phyloP scores from a whole-genome alignment of 2,888 invertebrate genomes.

The Cylloceria caligata region DNA sequence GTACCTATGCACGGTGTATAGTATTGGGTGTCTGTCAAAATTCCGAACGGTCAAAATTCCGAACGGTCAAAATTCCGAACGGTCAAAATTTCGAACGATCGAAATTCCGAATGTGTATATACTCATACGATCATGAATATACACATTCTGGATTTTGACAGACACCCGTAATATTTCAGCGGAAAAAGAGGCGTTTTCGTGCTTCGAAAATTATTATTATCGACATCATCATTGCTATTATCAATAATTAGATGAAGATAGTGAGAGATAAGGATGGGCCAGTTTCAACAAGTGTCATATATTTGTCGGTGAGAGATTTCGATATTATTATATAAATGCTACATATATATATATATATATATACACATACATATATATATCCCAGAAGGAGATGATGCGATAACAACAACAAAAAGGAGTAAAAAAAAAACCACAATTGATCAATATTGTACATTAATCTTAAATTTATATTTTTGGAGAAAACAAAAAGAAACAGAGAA shows the following conservation, averaged over 20 bases:
- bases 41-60: no score
- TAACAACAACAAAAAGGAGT: constrained; percentile 34
- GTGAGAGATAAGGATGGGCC: constrained; percentile 24
- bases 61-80: no score
- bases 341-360: constrained; percentile 17
- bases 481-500: constrained; percentile 69
- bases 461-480: constrained; percentile 83
- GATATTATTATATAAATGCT: constrained; percentile 41
- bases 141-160: no score
- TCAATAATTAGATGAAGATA: constrained; percentile 34
- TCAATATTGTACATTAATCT: constrained; percentile 77
- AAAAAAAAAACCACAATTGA: constrained; percentile 56
- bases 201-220: constrained; percentile 32
- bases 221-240: constrained; percentile 49
- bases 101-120: no score
- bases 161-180: constrained; percentile 39
- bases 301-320: constrained; percentile 45
- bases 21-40: no score
- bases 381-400: constrained; percentile 31
- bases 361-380: constrained; percentile 31
- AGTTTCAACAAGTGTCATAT: constrained; percentile 39
- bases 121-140: no score
- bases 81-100: no score
- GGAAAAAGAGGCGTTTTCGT: constrained; percentile 30
- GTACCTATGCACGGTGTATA: no score